Evolutionary conservation across 1,140 invertebrate species (phyloP), one percentile per base, ranked within the genome.

Genomic region (Probaryconus sp.): DNA sequence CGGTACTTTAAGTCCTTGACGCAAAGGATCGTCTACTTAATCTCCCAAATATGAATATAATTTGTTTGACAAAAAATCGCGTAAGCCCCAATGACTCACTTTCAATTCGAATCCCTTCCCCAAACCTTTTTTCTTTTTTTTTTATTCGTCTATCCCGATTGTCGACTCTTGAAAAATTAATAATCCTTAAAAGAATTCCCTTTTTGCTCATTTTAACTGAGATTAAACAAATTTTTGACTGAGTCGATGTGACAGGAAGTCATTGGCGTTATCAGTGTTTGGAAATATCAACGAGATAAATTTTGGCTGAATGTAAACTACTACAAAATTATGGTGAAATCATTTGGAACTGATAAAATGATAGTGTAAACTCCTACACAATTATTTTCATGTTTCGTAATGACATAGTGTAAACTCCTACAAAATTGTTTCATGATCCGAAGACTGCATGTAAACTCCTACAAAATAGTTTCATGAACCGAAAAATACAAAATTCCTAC

Each of bases 1-100:
- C 75, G 58, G 74, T 82, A 81, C 81, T 85, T 82, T 81, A 83
- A 85, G 79, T 79, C 78, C 79, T 78, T 83, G 81, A 84, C 85
- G 83, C 81, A 42, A 53, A 68, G 81, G 83, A 82, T 85, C 79
- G 77, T 64, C 64, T 33, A 55, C 61, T 64, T 85, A 85, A 87
- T 84, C 83, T 83, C 75, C 69, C 45, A 77, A 86, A 85, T 87
- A 85, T 85, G 84, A 87, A 85, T 85, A 86, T 85, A 85, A 86
- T 87, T 85, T 82, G 79, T 78, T 77, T 79, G 75, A 28, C 47
- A 38, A 72, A 45, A 61, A 69, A 40, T 50, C 58, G 33, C 28
- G 35, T 17, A 9, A 35, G 0, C 16, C 28, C 21, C 30, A 13
- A 14, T 16, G 5, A 14, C n/a, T n/a, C n/a, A 17, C 24, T 56